These are phyloP conservation scores for Ancistrus triradiatus DNA, from an alignment of 2,113 vertebrate species.

Conservation along the genomic window DNA sequence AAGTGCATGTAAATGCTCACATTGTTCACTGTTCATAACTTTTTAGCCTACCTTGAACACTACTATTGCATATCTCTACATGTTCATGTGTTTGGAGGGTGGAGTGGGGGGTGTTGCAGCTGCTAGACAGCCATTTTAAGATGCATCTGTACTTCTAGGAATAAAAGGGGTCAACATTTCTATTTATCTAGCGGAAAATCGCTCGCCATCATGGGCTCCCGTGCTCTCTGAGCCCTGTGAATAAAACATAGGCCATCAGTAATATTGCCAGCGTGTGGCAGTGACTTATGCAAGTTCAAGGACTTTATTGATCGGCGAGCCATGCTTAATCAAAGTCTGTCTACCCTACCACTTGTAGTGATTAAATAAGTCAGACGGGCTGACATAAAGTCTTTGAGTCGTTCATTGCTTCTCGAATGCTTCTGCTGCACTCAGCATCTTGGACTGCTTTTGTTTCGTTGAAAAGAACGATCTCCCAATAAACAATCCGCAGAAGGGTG, in stretches of 20 bases:
- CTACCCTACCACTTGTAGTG: slow-evolving; percentile 78
- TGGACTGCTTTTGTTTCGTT: slow-evolving; percentile 38
- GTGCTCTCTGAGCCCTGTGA: slow-evolving; percentile 51
- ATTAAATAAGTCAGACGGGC: slow-evolving; percentile 81
- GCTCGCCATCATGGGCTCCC: slow-evolving; percentile 28
- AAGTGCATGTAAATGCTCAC: too few species aligned
- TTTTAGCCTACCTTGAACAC: too few species aligned
- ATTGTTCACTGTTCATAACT: too few species aligned
- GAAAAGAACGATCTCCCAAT: slow-evolving; percentile 11
- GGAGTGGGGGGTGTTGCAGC: background rate
- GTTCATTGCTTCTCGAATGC: slow-evolving; percentile 60
- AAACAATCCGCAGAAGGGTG: background rate
- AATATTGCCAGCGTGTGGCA: slow-evolving; percentile 68
- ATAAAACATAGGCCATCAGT: slow-evolving; percentile 59
- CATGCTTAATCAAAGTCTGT: slow-evolving; percentile 82
- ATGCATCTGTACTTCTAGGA: slow-evolving; percentile 17
- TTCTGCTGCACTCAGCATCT: slow-evolving; percentile 68
- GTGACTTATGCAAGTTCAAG: slow-evolving; percentile 86
- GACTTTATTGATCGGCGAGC: slow-evolving; percentile 81
- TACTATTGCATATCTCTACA: background rate
- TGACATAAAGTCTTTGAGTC: slow-evolving; percentile 68
- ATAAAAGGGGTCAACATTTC: slow-evolving; percentile 17
- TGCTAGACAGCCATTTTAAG: slow-evolving; percentile 35
- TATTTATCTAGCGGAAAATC: slow-evolving; percentile 41
- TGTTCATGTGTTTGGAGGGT: too few species aligned